Evolutionary conservation across 2,113 vertebrate species (phyloP).

Genomic region (Gasterosteus aculeatus): DNA sequence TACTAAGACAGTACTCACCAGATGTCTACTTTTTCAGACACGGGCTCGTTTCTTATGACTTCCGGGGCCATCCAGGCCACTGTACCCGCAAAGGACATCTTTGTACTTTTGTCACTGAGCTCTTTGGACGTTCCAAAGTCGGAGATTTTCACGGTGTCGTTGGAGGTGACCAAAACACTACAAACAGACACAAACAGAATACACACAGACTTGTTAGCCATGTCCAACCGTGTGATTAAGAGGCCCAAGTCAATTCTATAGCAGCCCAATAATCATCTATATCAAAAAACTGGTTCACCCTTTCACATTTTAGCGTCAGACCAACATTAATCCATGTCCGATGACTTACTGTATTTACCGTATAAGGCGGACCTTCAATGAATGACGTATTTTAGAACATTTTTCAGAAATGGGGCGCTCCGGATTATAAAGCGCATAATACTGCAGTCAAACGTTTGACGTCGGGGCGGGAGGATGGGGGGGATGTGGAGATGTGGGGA

Average conservation of each 20-base stretch:
- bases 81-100: slow-evolving; percentile 98
- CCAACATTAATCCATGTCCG: background rate
- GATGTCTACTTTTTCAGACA: slow-evolving; percentile 98
- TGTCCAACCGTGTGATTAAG: background rate
- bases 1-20: slow-evolving; percentile 83
- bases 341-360: background rate
- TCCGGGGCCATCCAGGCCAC: slow-evolving; percentile 99
- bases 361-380: too few relatives aligned
- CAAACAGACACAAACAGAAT: slow-evolving; percentile 30
- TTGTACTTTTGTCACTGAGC: slow-evolving; percentile 98
- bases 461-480: too few relatives aligned
- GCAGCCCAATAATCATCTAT: background rate
- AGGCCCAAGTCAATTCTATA: background rate
- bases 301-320: slow-evolving; percentile 1
- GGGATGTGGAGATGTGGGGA: too few relatives aligned
- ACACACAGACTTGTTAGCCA: background rate
- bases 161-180: slow-evolving; percentile 96
- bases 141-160: slow-evolving; percentile 96
- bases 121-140: slow-evolving; percentile 99
- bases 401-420: too few relatives aligned
- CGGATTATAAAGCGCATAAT: too few relatives aligned
- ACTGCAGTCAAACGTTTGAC: too few relatives aligned
- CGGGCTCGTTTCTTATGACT: slow-evolving; percentile 96
- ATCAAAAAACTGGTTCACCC: background rate
- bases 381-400: too few relatives aligned